These are phyloP conservation scores for Melanotaenia nigrans DNA, from an alignment of 2,797 vertebrate genomes.

Conservation along the genomic window DNA sequence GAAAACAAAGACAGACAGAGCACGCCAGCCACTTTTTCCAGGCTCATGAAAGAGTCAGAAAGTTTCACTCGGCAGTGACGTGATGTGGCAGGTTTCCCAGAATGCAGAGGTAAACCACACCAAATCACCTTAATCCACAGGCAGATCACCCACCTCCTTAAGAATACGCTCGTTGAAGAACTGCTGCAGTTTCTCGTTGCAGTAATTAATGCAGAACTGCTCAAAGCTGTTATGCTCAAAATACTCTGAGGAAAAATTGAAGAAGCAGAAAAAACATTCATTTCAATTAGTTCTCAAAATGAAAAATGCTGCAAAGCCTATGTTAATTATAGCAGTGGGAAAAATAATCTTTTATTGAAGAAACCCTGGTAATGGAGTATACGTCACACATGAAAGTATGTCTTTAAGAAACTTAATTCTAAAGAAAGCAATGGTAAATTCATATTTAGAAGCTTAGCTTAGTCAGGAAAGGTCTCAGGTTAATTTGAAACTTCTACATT, in stretches of 20 bases:
- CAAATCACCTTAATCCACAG: conserved; percentile 28
- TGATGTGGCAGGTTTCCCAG: conserved; percentile 35
- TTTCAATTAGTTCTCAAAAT: conserved; percentile 59
- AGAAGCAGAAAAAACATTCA: conserved; percentile 17
- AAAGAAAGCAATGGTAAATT: conserved; percentile 3
- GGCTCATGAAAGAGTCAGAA: conserved; percentile 22
- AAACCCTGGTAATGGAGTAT: conserved; percentile 38
- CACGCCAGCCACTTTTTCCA: conserved; percentile 25
- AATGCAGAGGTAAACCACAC: conserved; percentile 36
- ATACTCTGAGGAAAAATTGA: conserved; percentile 86
- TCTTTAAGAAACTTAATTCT: conserved; percentile 20
- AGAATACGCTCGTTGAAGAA: conserved; percentile 99
- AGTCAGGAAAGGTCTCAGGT: not conserved
- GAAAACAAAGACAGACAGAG: conserved; percentile 30
- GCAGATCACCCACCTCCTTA: conserved; percentile 89
- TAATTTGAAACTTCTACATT: not conserved
- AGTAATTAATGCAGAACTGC: conserved; percentile 99
- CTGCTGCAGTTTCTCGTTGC: conserved; percentile 99
- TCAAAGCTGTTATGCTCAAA: conserved; percentile 99
- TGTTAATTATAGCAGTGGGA: conserved; percentile 45
- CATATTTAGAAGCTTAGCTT: not conserved
- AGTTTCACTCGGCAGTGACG: conserved; percentile 43
- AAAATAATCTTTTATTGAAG: conserved; percentile 45
- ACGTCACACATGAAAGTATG: conserved; percentile 17
- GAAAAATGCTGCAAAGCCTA: conserved; percentile 29